Evolutionary conservation across 2,113 vertebrate species (phyloP), one percentile per base, ranked within the genome.

Genomic region (Muntiacus reevesi): DNA sequence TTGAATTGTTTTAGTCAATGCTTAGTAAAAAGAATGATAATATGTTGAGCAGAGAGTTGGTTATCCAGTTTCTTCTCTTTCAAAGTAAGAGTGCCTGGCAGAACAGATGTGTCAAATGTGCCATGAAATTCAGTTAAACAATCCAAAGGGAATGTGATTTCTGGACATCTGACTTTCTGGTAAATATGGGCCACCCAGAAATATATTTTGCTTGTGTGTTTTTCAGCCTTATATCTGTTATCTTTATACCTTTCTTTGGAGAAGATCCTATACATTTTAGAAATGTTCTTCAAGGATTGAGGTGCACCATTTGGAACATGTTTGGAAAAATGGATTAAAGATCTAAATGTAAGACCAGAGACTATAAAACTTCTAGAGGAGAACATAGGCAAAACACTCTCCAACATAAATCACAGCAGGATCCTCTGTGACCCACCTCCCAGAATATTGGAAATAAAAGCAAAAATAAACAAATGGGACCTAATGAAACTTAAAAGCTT

Each of bases 1-100:
- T 94, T 94, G 23, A 85, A 74, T 79, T 74, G 79, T 91, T 88
- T 96, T 91, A 54, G n/a, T 83, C 83, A 95, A 17, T 84, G n/a
- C 57, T 93, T 94, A 88, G 52, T 95, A 57, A 83, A 94, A 93
- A 88, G 25, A n/a, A 85, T 92, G 67, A 81, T 71, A 85, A 71
- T 94, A 89, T 13, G 36, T 71, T 74, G 33, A 87, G 15, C 28
- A 84, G 33, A 89, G 43, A 57, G n/a, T 83, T 71, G 40, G 33
- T 47, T 84, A 76, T 74, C 57, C 7, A 33, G 2, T 96, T 86
- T 79, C 36, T 91, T 87, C 55, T 97, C 67, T 86, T 96, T 89
- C 30, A 57, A 64, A 71, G 15, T 93, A 79, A 83, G 54, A 78
- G 36, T 90, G 27, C 85, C 40, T 54, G 10, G 30, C 25, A 57